Evolutionary conservation across 2,888 invertebrate species (phyloP).

Genomic region (Stenodema calcarata): DNA sequence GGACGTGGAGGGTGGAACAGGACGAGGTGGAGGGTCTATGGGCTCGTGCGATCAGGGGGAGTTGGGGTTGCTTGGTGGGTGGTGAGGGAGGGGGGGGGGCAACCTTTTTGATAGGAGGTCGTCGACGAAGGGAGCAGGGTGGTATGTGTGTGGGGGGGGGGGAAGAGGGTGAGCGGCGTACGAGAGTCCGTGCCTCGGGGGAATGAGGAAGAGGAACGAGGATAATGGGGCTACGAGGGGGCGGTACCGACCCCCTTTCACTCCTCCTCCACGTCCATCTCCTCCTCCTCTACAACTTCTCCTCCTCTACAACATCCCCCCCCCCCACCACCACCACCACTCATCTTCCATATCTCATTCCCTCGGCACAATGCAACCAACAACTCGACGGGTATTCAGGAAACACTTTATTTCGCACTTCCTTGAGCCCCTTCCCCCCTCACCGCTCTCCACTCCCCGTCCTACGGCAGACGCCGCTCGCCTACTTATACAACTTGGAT

Average conservation of each 20-base stretch:
- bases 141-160: not conserved
- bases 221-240: constrained; percentile 37
- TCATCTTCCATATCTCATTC: not conserved
- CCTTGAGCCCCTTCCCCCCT: not conserved
- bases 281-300: not conserved
- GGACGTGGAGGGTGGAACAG: too few relatives aligned
- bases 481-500: constrained; percentile 1
- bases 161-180: not conserved
- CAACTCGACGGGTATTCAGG: constrained; percentile 32
- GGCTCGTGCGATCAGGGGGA: too few relatives aligned
- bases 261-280: too few relatives aligned
- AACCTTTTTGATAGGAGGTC: too few relatives aligned
- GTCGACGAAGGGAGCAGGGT: too few relatives aligned
- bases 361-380: constrained; percentile 17
- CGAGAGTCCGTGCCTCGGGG: not conserved
- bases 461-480: too few relatives aligned
- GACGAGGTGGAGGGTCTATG: too few relatives aligned
- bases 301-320: not conserved
- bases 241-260: not conserved
- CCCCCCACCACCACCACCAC: too few relatives aligned
- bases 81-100: too few relatives aligned
- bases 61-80: too few relatives aligned
- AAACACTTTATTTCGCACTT: constrained; percentile 25
- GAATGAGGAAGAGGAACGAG: constrained; percentile 1
- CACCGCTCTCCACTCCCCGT: not conserved